Evolutionary conservation across 1,140 invertebrate species (phyloP).

Genomic region (Ceratina australensis): DNA sequence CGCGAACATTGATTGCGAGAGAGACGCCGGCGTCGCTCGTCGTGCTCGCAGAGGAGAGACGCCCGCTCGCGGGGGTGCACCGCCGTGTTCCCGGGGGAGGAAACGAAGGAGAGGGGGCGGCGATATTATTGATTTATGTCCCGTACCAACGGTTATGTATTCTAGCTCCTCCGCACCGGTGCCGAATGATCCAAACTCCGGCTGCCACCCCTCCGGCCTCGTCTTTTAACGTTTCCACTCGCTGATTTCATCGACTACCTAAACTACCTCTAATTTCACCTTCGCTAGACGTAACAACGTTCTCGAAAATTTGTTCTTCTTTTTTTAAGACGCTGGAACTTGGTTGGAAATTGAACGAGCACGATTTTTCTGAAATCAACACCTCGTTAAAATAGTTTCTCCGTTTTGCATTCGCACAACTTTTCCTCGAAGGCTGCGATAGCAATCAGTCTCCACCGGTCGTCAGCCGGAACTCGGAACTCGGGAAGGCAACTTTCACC

Average conservation of each 20-base stretch:
- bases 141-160: slow-evolving; percentile 73
- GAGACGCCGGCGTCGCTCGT: slow-evolving; percentile 68
- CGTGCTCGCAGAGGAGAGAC: slow-evolving; percentile 67
- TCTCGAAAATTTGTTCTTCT: too few species aligned
- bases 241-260: too few species aligned
- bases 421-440: background rate
- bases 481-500: slow-evolving; percentile 15
- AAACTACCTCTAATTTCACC: too few species aligned
- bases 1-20: slow-evolving; percentile 77
- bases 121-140: slow-evolving; percentile 79
- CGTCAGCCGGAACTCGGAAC: background rate
- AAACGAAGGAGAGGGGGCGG: slow-evolving; percentile 65
- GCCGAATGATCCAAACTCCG: slow-evolving; percentile 68
- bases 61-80: slow-evolving; percentile 44
- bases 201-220: slow-evolving; percentile 45
- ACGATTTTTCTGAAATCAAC: background rate
- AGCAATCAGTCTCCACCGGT: slow-evolving; percentile 2
- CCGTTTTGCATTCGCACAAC: background rate
- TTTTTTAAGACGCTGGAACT: too few species aligned
- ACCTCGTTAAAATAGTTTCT: background rate
- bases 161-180: slow-evolving; percentile 63
- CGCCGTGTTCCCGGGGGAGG: slow-evolving; percentile 53
- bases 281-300: too few species aligned
- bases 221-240: slow-evolving; percentile 18
- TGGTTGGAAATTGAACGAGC: too few species aligned